These are phyloP conservation scores for Harpegnathos saltator DNA, from an alignment of 1,140 invertebrate genomes.

Conservation along the genomic window DNA sequence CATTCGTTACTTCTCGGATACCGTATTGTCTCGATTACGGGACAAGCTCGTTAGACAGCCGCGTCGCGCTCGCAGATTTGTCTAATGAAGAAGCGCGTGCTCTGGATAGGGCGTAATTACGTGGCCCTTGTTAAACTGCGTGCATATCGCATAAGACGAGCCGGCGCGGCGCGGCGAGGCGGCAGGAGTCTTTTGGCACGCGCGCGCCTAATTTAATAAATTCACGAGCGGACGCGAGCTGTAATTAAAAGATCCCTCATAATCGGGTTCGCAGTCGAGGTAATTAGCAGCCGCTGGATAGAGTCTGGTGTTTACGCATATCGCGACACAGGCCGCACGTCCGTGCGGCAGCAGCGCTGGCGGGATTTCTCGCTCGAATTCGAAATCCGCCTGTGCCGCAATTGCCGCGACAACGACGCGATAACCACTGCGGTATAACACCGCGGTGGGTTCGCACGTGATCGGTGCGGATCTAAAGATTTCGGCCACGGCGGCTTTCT, in stretches of 20 bases:
- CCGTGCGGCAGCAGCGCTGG: too few species aligned
- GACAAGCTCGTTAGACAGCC: slow-evolving; percentile 1
- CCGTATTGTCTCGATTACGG: background rate
- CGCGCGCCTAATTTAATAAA: slow-evolving; percentile 11
- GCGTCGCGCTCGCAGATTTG: background rate
- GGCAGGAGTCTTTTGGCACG: slow-evolving; percentile 6
- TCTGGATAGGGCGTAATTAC: slow-evolving; percentile 17
- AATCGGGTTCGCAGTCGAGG: slow-evolving; percentile 4
- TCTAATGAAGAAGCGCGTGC: slow-evolving; percentile 3
- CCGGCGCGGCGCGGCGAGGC: too few species aligned
- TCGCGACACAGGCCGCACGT: background rate
- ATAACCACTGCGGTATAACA: background rate
- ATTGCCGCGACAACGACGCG: too few species aligned
- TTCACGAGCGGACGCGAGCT: background rate
- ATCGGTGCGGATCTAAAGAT: too few species aligned
- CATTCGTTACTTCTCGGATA: background rate
- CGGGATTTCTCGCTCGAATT: background rate
- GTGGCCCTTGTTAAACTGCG: slow-evolving; percentile 13
- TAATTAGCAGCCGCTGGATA: slow-evolving; percentile 42
- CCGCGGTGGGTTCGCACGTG: too few species aligned
- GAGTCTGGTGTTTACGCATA: background rate
- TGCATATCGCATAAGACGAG: slow-evolving; percentile 2
- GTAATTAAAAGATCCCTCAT: slow-evolving; percentile 46
- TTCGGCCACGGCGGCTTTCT: too few species aligned
- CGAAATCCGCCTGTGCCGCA: background rate